Base-by-base conservation (phyloP, 2,888 invertebrate genomes). In the Esperia sulphurella region DNA sequence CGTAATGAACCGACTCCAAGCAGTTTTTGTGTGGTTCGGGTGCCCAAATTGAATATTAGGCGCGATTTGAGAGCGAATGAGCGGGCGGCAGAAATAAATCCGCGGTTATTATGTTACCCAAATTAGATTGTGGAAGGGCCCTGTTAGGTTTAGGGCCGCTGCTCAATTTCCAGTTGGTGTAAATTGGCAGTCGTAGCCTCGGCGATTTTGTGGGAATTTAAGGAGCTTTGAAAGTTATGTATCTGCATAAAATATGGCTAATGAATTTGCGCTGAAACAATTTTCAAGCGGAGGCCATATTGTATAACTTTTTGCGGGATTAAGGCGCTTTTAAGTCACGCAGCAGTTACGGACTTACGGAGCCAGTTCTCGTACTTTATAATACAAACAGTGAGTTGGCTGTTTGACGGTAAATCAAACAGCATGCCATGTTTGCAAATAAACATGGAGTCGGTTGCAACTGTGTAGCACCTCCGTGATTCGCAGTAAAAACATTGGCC, bases 31-130 rank as follows among this genome's bases (percentile, higher is more conserved):
- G 85, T 81, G 87, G 83, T 85, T 83, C 83, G 74, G 75, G 76
- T 74, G 75, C 80, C 81, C 75, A 88, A 89, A 89, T 89, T 88
- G 87, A 89, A 89, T 88, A 86, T 89, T 87, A 88, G 85, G 82
- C 83, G 80, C 86, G 86, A 86, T 88, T 85, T 83, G 80, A 83
- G 82, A 80, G 84, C 79, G 83, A 85, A 85, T 78, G 80, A 87
- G 76, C 83, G 82, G 78, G 83, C 83, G 82, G 77, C 77, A 74
- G 83, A 80, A 81, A 87, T 87, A 85, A 87, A 86, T 87, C 83
- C 83, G 83, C 77, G 79, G 84, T 85, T 87, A 85, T 87, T 84
- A 83, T 87, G 84, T 86, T 86, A 83, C 83, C 81, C 73, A 82
- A 87, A 87, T 82, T 81, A 86, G 83, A 83, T 84, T 83, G 82